Evolutionary conservation across 2,888 invertebrate species (phyloP).

Genomic region (Hypomecis atomaria): DNA sequence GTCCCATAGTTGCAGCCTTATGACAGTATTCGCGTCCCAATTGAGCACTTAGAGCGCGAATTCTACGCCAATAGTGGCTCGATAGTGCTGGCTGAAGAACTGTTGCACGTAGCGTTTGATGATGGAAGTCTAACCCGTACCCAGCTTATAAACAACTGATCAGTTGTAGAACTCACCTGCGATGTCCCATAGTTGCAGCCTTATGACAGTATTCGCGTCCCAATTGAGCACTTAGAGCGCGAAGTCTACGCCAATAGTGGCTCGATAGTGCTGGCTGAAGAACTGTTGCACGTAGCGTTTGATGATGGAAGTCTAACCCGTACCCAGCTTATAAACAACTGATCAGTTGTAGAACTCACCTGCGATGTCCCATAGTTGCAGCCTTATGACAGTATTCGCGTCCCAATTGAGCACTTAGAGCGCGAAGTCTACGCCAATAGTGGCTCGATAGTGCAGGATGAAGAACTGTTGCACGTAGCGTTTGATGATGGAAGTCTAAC

Average conservation of each 20-base stretch:
- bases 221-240: slow-evolving; percentile 98
- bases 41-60: slow-evolving; percentile 99
- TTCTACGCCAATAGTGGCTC: no score
- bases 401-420: slow-evolving; percentile 98
- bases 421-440: slow-evolving; percentile 99
- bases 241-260: no score
- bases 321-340: background rate
- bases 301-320: slow-evolving; percentile 86
- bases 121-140: slow-evolving; percentile 98
- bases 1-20: slow-evolving; percentile 98
- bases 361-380: slow-evolving; percentile 99
- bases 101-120: slow-evolving; percentile 99
- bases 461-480: slow-evolving; percentile 99
- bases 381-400: slow-evolving; percentile 94
- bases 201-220: slow-evolving; percentile 96
- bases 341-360: slow-evolving; percentile 77
- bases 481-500: slow-evolving; percentile 90
- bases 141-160: slow-evolving; percentile 82
- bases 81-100: slow-evolving; percentile 99
- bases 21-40: slow-evolving; percentile 97
- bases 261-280: slow-evolving; percentile 82
- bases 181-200: slow-evolving; percentile 98
- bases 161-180: slow-evolving; percentile 86
- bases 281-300: slow-evolving; percentile 99
- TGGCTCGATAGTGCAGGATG: slow-evolving; percentile 86